Percentiles rank a stretch among this genome's conserved stretches.
phyloP scores from a whole-genome alignment of 2,797 vertebrate genomes.

The Heterohyrax brucei region DNA sequence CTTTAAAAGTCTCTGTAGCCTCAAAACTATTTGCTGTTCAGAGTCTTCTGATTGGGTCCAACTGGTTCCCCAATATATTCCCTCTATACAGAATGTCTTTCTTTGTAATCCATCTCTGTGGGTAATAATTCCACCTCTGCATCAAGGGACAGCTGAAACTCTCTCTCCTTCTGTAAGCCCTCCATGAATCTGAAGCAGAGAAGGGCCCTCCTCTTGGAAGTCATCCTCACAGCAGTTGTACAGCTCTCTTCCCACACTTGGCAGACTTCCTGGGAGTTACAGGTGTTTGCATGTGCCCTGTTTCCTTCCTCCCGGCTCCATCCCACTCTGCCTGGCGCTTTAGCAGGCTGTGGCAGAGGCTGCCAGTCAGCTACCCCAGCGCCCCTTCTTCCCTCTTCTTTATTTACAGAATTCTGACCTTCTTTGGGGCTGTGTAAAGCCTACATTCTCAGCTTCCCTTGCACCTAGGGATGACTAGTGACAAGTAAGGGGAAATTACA shows the following conservation, averaged over 20 bases:
- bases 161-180: not conserved
- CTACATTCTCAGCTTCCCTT: not conserved
- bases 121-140: not conserved
- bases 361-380: not conserved
- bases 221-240: not conserved
- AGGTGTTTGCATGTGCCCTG: not conserved
- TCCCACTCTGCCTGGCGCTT: not conserved
- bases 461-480: not conserved
- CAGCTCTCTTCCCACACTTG: not conserved
- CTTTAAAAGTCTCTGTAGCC: not conserved
- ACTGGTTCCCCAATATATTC: not conserved
- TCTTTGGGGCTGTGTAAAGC: not conserved
- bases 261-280: not conserved
- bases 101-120: not conserved
- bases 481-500: not conserved
- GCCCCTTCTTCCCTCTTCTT: not conserved
- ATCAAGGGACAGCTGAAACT: not conserved
- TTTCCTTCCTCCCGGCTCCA: not conserved
- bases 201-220: not conserved
- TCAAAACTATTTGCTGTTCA: not conserved
- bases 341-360: not conserved
- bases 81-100: not conserved
- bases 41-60: not conserved
- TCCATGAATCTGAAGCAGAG: not conserved
- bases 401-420: not conserved